Evolutionary conservation across 2,797 vertebrate genomes (phyloP).

Genomic region (Nannoperca australis): DNA sequence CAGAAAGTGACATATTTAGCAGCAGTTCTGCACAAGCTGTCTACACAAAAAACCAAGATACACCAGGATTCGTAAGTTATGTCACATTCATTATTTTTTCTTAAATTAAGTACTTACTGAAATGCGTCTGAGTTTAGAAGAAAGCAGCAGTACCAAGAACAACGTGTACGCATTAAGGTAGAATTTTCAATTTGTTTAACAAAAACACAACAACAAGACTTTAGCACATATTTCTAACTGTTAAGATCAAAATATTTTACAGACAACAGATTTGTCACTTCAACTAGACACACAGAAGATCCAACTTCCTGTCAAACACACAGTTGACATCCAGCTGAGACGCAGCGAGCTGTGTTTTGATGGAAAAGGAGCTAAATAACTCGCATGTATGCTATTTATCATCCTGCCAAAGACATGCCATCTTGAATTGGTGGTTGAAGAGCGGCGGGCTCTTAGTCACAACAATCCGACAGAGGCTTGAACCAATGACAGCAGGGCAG

Average conservation of each 20-base stretch:
- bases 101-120: no score
- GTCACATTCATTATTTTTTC: neutral
- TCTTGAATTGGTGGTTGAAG: constrained; percentile 47
- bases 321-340: neutral
- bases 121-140: neutral
- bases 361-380: constrained; percentile 40
- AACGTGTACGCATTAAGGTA: neutral
- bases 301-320: neutral
- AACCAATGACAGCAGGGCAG: constrained; percentile 59
- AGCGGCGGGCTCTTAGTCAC: constrained; percentile 55
- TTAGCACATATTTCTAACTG: neutral
- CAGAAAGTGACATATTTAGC: no score
- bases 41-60: no score
- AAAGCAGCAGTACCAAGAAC: neutral
- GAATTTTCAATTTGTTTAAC: neutral
- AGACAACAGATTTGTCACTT: neutral
- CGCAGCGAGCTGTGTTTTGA: constrained; percentile 18
- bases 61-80: neutral
- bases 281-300: neutral
- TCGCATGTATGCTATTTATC: constrained; percentile 48
- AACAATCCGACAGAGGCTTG: constrained; percentile 65
- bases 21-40: no score
- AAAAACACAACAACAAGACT: neutral
- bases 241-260: neutral
- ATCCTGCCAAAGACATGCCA: constrained; percentile 50